phyloP scores from a whole-genome alignment of 2,797 vertebrate genomes.

The Sebastes glaucus region DNA sequence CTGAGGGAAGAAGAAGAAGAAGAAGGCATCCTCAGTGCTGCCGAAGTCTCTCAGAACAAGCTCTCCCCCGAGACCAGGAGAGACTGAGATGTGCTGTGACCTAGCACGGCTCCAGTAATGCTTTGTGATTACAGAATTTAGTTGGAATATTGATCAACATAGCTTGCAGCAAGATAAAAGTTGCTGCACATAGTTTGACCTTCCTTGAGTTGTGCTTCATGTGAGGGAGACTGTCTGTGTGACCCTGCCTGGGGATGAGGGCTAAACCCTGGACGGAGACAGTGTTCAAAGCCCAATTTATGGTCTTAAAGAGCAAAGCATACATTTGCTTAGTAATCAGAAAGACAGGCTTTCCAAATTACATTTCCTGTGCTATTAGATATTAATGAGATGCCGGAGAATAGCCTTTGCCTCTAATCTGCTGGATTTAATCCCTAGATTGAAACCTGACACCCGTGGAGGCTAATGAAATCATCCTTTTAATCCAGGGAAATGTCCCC shows the following conservation, averaged over 20 bases:
- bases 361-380: conserved; percentile 81
- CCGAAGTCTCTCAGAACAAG: conserved; percentile 43
- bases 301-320: conserved; percentile 75
- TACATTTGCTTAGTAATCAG: conserved; percentile 79
- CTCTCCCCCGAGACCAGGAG: conserved; percentile 23
- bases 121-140: conserved; percentile 29
- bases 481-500: conserved; percentile 81
- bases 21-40: conserved; percentile 23
- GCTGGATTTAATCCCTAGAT: conserved; percentile 83
- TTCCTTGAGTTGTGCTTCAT: conserved; percentile 31
- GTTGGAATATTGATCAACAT: conserved; percentile 28
- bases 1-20: background rate
- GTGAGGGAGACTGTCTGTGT: conserved; percentile 5
- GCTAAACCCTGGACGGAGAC: conserved; percentile 60
- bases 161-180: conserved; percentile 41
- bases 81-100: conserved; percentile 31
- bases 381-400: conserved; percentile 84
- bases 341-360: conserved; percentile 78
- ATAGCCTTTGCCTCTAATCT: conserved; percentile 80
- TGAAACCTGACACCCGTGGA: conserved; percentile 83
- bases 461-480: conserved; percentile 86
- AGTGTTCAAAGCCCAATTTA: conserved; percentile 68
- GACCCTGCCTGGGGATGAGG: conserved; percentile 37
- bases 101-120: conserved; percentile 3
- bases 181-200: conserved; percentile 53